Conservation (phyloP, 2,113 vertebrate species). For the Pan troglodytes region DNA sequence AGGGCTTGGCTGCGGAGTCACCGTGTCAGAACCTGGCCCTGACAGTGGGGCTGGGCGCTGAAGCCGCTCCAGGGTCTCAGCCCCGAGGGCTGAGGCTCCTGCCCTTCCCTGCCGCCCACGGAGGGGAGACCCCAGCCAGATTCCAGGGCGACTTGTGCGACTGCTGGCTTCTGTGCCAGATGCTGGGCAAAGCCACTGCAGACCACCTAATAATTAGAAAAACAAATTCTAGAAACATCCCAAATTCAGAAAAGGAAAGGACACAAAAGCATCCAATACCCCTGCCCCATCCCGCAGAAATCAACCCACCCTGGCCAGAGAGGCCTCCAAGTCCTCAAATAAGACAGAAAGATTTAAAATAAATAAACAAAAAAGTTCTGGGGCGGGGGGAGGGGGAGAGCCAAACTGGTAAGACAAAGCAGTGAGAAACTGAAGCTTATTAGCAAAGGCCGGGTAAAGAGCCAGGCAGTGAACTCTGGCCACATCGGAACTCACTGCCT, state of each 20-base stretch:
- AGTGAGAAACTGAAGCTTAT: background rate
- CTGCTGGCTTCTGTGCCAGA: background rate
- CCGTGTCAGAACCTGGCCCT: background rate
- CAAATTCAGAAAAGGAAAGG: background rate
- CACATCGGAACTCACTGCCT: background rate
- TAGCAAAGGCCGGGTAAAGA: background rate
- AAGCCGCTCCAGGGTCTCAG: no score
- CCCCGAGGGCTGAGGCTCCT: accelerated
- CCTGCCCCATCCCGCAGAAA: background rate
- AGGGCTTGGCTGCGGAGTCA: background rate
- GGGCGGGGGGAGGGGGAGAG: accelerated
- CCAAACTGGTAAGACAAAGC: background rate
- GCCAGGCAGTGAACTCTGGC: background rate
- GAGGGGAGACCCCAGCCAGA: background rate
- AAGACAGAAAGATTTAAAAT: background rate
- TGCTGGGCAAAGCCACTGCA: background rate
- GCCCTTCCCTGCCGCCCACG: background rate
- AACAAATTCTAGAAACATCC: background rate
- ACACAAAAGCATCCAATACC: no score
- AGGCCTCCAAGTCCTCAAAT: background rate
- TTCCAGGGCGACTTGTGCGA: background rate
- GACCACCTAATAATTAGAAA: background rate
- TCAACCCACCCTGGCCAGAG: accelerated
- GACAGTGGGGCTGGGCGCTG: background rate
- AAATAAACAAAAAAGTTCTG: background rate